Conservation (phyloP, 2,113 vertebrate species). For the Edolisoma coerulescens region DNA sequence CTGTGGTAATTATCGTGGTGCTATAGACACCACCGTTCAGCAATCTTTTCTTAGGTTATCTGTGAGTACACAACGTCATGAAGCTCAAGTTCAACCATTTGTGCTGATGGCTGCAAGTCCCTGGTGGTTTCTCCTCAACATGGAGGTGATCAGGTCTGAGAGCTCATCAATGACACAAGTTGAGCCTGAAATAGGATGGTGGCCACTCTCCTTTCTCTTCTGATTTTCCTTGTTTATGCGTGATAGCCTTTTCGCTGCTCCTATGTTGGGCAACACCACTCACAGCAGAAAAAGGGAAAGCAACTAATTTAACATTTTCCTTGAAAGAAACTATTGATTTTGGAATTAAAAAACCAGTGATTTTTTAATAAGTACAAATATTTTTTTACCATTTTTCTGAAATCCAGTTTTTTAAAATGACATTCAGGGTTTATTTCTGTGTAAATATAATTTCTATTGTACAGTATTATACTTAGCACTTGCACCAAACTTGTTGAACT, state of each 20-base stretch:
- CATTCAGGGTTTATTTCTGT: neutral
- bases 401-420: neutral
- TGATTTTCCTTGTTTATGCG: rapidly evolving
- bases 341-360: neutral
- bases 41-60: neutral
- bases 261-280: neutral
- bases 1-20: neutral
- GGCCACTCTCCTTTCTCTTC: neutral
- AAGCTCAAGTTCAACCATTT: neutral
- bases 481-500: neutral
- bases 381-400: neutral
- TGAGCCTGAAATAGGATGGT: neutral
- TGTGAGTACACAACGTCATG: neutral
- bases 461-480: neutral
- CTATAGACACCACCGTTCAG: neutral
- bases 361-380: neutral
- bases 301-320: neutral
- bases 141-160: neutral
- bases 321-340: neutral
- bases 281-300: neutral
- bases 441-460: neutral
- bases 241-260: neutral
- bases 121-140: neutral
- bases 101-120: neutral
- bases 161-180: neutral